These are phyloP conservation scores for Erethizon dorsatum DNA, from an alignment of 2,797 vertebrate genomes.

Conservation along the genomic window DNA sequence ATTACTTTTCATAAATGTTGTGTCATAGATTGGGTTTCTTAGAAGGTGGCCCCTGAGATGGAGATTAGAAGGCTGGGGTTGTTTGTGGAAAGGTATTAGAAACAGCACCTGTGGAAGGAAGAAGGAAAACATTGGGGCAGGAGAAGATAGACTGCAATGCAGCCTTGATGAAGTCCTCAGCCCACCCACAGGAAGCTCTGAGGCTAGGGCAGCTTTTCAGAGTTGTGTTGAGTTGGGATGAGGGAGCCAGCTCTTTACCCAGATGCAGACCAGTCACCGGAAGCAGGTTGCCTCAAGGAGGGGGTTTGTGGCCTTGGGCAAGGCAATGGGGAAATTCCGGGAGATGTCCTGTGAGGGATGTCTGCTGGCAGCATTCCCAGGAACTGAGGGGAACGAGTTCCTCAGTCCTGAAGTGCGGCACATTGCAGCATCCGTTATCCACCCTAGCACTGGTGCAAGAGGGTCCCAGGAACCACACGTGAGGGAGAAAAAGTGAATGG, in stretches of 20 bases:
- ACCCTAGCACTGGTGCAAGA: background rate
- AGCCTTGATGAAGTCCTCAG: background rate
- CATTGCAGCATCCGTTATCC: background rate
- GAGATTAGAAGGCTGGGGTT: background rate
- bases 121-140: background rate
- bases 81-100: background rate
- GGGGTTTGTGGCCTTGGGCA: background rate
- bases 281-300: background rate
- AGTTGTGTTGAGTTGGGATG: background rate
- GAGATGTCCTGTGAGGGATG: background rate
- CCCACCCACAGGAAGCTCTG: background rate
- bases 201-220: background rate
- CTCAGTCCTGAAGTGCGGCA: background rate
- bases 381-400: too few relatives aligned
- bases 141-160: fast-evolving
- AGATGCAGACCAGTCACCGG: background rate
- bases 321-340: background rate
- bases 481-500: background rate
- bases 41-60: background rate
- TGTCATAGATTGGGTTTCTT: background rate
- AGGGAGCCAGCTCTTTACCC: background rate
- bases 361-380: background rate
- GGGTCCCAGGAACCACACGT: background rate
- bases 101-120: background rate
- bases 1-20: background rate